A percentile compares a stretch with the other conserved stretches of the same genome.
Conservation (phyloP, 2,797 vertebrate genomes). For the Peromyscus aztecus region DNA sequence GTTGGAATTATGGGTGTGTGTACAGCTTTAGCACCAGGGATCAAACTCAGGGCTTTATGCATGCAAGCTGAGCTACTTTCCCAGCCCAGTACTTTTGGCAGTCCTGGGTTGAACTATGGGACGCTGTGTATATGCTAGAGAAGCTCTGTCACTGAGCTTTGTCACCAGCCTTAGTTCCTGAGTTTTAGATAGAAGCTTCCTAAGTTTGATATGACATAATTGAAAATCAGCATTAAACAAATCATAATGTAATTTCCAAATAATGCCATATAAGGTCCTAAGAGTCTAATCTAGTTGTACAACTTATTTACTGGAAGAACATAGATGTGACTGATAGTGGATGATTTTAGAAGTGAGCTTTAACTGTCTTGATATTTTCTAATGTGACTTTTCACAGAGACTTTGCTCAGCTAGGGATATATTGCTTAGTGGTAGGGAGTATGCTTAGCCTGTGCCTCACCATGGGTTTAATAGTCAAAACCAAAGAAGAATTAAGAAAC, state of each 20-base stretch:
- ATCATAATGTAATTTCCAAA: not conserved
- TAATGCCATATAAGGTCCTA: not conserved
- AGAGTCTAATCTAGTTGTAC: not conserved
- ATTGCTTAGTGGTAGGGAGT: not conserved
- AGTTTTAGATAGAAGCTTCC: constrained; percentile 18
- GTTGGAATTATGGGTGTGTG: not conserved
- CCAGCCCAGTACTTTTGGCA: not conserved
- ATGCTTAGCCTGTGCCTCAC: not conserved
- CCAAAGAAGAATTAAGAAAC: not conserved
- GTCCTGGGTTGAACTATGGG: not conserved
- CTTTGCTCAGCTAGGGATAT: not conserved
- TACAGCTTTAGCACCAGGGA: no score
- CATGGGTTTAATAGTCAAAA: not conserved
- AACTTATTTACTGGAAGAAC: constrained; percentile 9
- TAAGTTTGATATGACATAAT: not conserved
- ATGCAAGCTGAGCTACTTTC: not conserved
- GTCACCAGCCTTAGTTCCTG: not conserved
- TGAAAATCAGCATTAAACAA: not conserved
- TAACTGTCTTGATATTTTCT: constrained; percentile 14
- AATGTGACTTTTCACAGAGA: not conserved
- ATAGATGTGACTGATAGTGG: not conserved
- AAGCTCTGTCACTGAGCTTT: not conserved
- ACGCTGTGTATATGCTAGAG: not conserved
- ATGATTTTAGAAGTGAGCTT: constrained; percentile 44
- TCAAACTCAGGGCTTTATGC: not conserved